These are phyloP conservation scores for Chloromyia formosa DNA, from an alignment of 2,888 invertebrate species.

Conservation along the genomic window DNA sequence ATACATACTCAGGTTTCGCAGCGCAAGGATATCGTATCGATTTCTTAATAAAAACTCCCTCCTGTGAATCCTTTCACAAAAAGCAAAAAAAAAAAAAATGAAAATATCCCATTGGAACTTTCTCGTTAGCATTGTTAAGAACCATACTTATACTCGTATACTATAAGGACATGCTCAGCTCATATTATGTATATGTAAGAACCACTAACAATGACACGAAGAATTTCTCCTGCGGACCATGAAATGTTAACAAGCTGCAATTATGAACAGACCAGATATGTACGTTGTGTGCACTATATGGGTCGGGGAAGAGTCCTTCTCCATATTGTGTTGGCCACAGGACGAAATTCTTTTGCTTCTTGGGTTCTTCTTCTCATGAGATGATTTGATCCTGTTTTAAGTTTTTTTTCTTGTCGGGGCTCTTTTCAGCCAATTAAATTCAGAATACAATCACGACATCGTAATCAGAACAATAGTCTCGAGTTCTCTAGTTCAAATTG, in stretches of 20 bases:
- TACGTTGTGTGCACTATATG: no score
- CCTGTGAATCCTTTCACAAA: not conserved
- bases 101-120: not conserved
- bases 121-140: constrained; percentile 8
- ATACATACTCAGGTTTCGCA: no score
- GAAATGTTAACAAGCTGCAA: constrained; percentile 42
- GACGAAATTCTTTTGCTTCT: not conserved
- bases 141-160: no score
- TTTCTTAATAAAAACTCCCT: not conserved
- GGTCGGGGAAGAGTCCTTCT: not conserved
- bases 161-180: no score
- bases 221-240: constrained; percentile 25
- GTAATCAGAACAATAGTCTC: not conserved
- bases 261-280: constrained; percentile 15
- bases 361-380: not conserved
- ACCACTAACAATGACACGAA: constrained; percentile 30
- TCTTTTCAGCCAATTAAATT: not conserved
- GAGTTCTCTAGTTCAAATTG: no score
- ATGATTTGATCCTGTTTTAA: not conserved
- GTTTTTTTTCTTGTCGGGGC: not conserved
- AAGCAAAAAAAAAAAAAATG: not conserved
- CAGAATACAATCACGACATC: not conserved
- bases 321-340: not conserved
- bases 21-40: not conserved
- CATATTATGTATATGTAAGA: not conserved